phyloP scores from a whole-genome alignment of 2,113 vertebrate genomes.

The Ceyx melanurus region DNA sequence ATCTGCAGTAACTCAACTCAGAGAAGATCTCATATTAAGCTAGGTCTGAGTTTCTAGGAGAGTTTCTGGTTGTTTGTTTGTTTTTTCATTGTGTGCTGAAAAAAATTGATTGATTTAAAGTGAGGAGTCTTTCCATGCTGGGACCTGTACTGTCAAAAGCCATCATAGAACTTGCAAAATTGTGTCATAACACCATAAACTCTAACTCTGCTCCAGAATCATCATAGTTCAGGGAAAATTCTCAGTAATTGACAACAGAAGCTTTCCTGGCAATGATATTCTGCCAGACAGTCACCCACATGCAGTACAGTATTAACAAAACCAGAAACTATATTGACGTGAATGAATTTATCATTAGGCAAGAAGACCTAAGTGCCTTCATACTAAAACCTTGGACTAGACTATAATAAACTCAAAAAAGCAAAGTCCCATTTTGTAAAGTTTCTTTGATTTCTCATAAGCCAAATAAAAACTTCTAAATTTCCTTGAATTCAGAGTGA shows the following conservation, averaged over 20 bases:
- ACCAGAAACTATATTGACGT: background rate
- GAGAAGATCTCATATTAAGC: background rate
- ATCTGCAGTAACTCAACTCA: background rate
- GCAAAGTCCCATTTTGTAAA: background rate
- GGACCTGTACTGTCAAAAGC: constrained; percentile 33
- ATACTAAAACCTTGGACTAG: background rate
- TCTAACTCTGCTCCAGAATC: background rate
- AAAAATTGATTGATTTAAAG: constrained; percentile 8
- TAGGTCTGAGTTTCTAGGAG: background rate
- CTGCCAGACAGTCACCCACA: background rate
- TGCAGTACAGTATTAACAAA: background rate
- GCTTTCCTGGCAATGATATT: background rate
- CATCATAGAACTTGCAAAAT: constrained; percentile 23
- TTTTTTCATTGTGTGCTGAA: background rate
- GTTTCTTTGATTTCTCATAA: background rate
- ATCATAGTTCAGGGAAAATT: background rate
- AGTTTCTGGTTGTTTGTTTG: background rate
- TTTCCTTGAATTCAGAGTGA: background rate
- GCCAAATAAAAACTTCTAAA: background rate
- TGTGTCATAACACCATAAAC: constrained; percentile 1
- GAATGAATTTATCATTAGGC: background rate
- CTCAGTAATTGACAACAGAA: background rate
- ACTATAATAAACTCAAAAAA: background rate
- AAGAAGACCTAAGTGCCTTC: background rate
- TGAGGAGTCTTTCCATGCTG: constrained; percentile 1